Conservation (phyloP, 1,140 invertebrate species). For the Drosophila hydei region DNA sequence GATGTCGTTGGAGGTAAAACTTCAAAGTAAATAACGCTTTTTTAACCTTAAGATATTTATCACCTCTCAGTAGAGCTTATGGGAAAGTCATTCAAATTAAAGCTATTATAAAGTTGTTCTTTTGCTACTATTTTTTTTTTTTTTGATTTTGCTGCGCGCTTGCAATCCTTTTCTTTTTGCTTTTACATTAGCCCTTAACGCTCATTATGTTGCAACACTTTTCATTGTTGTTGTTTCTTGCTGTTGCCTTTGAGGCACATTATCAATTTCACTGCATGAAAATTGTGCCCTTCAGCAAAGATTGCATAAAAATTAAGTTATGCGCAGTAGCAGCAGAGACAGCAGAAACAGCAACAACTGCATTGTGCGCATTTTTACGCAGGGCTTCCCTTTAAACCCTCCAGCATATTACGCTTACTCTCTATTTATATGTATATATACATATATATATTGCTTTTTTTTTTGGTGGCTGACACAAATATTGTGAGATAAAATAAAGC, state of each 20-base stretch:
- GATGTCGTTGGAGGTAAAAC: no score
- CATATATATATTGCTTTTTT: neutral
- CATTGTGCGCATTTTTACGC: constrained; percentile 33
- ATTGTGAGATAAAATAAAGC: constrained; percentile 56
- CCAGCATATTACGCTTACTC: constrained; percentile 1
- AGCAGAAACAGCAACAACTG: constrained; percentile 32
- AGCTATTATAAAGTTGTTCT: constrained; percentile 1
- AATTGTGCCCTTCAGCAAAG: constrained; percentile 47
- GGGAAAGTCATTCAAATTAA: neutral
- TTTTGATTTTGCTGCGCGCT: neutral
- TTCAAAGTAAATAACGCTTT: neutral
- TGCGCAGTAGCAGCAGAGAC: constrained; percentile 23
- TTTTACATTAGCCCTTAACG: constrained; percentile 11
- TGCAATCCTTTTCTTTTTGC: neutral
- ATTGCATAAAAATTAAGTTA: constrained; percentile 69
- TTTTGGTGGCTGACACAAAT: constrained; percentile 59
- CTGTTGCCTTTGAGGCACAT: constrained; percentile 35
- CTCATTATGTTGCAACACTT: constrained; percentile 34
- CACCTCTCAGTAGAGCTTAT: neutral
- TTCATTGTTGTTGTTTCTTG: neutral
- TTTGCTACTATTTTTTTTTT: constrained; percentile 1
- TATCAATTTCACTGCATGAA: constrained; percentile 63
- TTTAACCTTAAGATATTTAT: neutral
- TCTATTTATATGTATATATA: constrained; percentile 4
- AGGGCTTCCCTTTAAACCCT: neutral